Conservation (phyloP, 1,140 invertebrate species). For the Gerris buenoi region DNA sequence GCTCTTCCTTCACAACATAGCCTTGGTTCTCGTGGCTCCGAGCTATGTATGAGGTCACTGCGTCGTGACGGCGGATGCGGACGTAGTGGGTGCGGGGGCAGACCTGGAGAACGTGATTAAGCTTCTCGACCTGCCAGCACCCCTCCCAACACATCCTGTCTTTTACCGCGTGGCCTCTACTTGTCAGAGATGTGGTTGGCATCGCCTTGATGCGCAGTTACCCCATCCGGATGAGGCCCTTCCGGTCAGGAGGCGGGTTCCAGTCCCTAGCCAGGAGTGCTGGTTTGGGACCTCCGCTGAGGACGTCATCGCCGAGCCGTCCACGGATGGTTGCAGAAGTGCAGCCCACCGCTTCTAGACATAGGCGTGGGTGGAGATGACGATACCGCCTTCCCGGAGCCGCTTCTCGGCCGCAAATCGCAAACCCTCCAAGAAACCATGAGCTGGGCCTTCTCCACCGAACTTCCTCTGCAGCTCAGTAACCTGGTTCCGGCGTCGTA, state of each 20-base stretch:
- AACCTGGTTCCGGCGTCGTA: background rate
- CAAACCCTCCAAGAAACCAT: background rate
- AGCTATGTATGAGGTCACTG: background rate
- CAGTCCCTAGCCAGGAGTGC: background rate
- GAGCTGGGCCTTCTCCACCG: too few relatives aligned
- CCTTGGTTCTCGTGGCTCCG: background rate
- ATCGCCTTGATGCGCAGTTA: background rate
- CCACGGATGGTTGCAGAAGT: background rate
- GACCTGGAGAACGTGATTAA: background rate
- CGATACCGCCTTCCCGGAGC: too few relatives aligned
- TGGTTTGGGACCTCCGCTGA: background rate
- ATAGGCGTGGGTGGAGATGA: background rate
- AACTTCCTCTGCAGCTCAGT: too few relatives aligned
- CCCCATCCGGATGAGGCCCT: background rate
- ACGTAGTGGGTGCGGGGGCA: background rate
- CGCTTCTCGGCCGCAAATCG: background rate
- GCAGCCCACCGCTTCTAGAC: background rate
- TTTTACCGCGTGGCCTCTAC: background rate
- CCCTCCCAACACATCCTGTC: background rate
- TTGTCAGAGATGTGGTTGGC: background rate
- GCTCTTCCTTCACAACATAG: background rate
- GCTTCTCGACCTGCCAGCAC: background rate
- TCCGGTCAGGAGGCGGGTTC: background rate
- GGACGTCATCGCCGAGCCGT: background rate
- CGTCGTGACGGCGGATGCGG: background rate